phyloP scores from a whole-genome alignment of 2,113 vertebrate genomes.

The Girardinichthys multiradiatus region DNA sequence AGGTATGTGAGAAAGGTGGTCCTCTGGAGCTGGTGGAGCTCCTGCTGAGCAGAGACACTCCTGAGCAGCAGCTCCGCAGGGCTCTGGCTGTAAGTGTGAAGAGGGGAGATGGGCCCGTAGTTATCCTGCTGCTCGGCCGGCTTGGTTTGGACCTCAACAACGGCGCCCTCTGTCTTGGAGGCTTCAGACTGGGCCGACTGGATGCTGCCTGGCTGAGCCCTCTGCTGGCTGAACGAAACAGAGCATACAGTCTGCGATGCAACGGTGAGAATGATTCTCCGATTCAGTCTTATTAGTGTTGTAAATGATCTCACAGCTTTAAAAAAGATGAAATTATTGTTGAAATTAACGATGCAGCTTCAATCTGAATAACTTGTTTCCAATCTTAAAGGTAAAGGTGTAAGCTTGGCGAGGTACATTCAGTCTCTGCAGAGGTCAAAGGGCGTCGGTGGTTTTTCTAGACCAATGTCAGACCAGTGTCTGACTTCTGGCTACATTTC shows the following conservation, averaged over 20 bases:
- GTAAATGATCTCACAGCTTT: neutral
- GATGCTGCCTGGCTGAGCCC: slow-evolving; percentile 90
- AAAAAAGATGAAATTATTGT: neutral
- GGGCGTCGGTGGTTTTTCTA: slow-evolving; percentile 60
- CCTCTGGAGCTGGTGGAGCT: slow-evolving; percentile 90
- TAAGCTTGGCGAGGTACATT: slow-evolving; percentile 84
- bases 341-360: neutral
- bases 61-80: slow-evolving; percentile 89
- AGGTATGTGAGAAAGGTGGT: slow-evolving; percentile 88
- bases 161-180: slow-evolving; percentile 91
- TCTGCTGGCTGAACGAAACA: slow-evolving; percentile 84
- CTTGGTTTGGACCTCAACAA: slow-evolving; percentile 90
- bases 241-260: slow-evolving; percentile 67
- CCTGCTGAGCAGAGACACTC: slow-evolving; percentile 83
- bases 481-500: slow-evolving; percentile 80
- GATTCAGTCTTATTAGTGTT: neutral
- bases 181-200: slow-evolving; percentile 88
- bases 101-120: slow-evolving; percentile 82
- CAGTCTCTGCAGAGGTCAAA: slow-evolving; percentile 82
- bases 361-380: neutral
- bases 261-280: slow-evolving; percentile 64
- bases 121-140: slow-evolving; percentile 86
- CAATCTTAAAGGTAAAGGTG: slow-evolving; percentile 81
- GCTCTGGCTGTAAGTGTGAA: slow-evolving; percentile 86
- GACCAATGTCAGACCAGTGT: slow-evolving; percentile 64